Evolutionary conservation across 2,888 invertebrate genomes (phyloP).

Genomic region (Acrocera orbiculus): DNA sequence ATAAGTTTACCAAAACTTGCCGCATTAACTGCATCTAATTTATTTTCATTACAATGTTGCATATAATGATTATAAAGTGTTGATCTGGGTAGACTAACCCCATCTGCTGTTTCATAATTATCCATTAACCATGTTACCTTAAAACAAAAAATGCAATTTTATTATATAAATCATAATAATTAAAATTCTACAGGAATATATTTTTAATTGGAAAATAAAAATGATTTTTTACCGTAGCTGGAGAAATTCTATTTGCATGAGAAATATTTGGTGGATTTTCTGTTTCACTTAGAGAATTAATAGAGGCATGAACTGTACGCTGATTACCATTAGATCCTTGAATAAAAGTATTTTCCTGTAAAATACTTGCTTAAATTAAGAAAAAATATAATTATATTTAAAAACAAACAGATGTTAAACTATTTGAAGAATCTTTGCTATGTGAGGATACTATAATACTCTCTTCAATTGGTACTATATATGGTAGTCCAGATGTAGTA

Average conservation of each 20-base stretch:
- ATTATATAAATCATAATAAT: slow-evolving; percentile 1
- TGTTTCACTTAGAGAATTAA: slow-evolving; percentile 31
- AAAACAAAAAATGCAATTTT: slow-evolving; percentile 6
- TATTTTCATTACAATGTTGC: slow-evolving; percentile 81
- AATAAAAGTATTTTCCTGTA: slow-evolving; percentile 29
- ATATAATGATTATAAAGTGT: slow-evolving; percentile 95
- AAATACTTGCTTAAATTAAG: slow-evolving; percentile 4
- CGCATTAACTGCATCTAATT: slow-evolving; percentile 96
- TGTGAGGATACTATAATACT: slow-evolving; percentile 41
- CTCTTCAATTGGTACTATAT: slow-evolving; percentile 54
- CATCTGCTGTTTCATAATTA: slow-evolving; percentile 96
- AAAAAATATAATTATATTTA: too few relatives aligned
- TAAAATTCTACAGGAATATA: not conserved
- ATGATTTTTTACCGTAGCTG: slow-evolving; percentile 64
- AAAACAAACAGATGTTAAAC: slow-evolving; percentile 37
- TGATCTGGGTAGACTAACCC: slow-evolving; percentile 79
- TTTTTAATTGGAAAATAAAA: not conserved
- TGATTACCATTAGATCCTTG: slow-evolving; percentile 27
- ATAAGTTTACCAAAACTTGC: slow-evolving; percentile 99
- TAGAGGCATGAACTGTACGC: slow-evolving; percentile 36
- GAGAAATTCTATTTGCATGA: slow-evolving; percentile 68
- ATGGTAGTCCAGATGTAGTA: slow-evolving; percentile 32
- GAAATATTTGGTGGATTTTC: slow-evolving; percentile 42
- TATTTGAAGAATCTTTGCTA: slow-evolving; percentile 46
- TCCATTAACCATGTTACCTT: slow-evolving; percentile 89